Evolutionary conservation across 2,113 vertebrate genomes (phyloP).

Genomic region (Saimiri boliviensis): DNA sequence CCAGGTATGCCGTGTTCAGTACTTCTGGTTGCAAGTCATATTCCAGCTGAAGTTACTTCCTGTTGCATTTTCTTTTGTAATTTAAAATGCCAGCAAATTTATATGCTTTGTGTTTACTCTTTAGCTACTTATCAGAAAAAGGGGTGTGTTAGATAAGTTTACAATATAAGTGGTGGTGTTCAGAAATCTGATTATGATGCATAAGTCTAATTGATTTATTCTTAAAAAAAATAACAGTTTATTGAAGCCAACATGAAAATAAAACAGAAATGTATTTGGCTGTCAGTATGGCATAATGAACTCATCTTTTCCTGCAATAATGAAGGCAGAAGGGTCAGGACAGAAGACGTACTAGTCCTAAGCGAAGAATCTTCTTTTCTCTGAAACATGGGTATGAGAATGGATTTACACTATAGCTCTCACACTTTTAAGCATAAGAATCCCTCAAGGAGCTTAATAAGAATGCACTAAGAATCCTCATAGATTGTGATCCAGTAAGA

Average conservation of each 20-base stretch:
- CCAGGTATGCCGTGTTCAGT: background rate
- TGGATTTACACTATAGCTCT: background rate
- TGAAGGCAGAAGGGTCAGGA: background rate
- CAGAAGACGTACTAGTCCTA: background rate
- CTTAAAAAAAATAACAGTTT: constrained; percentile 24
- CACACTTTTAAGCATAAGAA: background rate
- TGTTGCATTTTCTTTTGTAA: background rate
- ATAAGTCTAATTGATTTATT: background rate
- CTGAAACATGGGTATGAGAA: background rate
- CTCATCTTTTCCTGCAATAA: background rate
- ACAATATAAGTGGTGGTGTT: background rate
- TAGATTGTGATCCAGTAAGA: background rate
- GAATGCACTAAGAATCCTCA: background rate
- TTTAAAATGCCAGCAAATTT: constrained; percentile 28
- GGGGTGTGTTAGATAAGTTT: background rate
- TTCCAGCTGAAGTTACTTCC: background rate
- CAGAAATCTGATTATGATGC: background rate
- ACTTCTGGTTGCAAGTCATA: background rate
- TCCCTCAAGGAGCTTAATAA: background rate
- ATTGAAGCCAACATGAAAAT: background rate
- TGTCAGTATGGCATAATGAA: constrained; percentile 1
- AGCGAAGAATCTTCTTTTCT: background rate
- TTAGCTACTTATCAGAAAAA: constrained; percentile 25
- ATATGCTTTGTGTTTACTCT: background rate
- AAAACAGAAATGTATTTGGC: background rate